A percentile compares a stretch with the other conserved stretches of the same genome.
These are phyloP conservation scores for Natator depressus DNA, from an alignment of 2,113 vertebrate genomes.

Conservation along the genomic window DNA sequence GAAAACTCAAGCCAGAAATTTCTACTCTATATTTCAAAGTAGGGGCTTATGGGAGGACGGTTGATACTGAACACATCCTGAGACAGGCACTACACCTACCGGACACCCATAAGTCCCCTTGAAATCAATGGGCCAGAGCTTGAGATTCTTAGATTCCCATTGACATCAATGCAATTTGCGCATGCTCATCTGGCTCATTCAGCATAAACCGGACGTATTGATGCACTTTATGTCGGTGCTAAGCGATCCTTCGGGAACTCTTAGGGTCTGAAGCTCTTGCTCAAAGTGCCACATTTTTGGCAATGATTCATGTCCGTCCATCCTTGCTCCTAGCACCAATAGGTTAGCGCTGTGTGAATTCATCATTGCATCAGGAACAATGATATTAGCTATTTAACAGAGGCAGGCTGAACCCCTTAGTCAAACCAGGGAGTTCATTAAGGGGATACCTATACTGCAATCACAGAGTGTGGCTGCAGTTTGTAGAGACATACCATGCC, in stretches of 20 bases:
- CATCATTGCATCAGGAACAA: neutral
- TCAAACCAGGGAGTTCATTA: neutral
- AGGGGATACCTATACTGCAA: too few species aligned
- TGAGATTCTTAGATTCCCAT: neutral
- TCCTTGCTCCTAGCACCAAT: neutral
- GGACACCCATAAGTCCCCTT: neutral
- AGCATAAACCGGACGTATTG: neutral
- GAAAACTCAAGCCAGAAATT: neutral
- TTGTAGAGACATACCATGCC: too few species aligned
- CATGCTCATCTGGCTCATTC: neutral
- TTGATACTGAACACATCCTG: neutral
- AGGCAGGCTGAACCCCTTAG: neutral
- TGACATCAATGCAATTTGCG: neutral
- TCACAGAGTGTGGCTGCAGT: too few species aligned
- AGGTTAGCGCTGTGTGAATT: neutral
- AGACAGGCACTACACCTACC: neutral
- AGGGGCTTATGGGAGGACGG: fast-evolving
- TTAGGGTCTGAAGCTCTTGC: neutral
- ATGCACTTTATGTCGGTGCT: neutral
- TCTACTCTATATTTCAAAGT: neutral
- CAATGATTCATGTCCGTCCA: neutral
- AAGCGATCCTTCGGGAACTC: too few species aligned
- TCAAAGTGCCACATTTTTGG: neutral
- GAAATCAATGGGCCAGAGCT: neutral
- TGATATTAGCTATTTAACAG: neutral